phyloP scores from a whole-genome alignment of 2,113 vertebrate genomes.

The Spea bombifrons region DNA sequence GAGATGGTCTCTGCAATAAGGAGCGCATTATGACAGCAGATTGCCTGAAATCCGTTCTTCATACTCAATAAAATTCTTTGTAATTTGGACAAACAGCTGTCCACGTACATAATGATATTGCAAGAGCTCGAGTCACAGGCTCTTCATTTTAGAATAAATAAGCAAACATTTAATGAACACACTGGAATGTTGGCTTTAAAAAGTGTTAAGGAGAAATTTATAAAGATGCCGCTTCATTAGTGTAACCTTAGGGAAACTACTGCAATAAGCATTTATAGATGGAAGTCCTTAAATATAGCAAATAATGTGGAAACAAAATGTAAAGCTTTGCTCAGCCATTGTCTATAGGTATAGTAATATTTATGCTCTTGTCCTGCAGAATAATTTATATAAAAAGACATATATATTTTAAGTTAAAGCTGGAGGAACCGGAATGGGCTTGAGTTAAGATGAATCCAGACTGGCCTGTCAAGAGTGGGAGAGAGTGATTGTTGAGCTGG shows the following conservation, averaged over 20 bases:
- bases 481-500: too few relatives aligned
- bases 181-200: constrained; percentile 1
- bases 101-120: constrained; percentile 55
- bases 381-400: too few relatives aligned
- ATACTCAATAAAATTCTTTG: constrained; percentile 59
- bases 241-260: neutral
- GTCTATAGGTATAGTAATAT: too few relatives aligned
- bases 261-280: neutral
- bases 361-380: too few relatives aligned
- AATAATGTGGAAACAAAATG: neutral
- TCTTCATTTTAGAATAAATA: constrained; percentile 57
- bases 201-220: neutral
- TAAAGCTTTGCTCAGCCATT: neutral
- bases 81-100: constrained; percentile 60
- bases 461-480: too few relatives aligned
- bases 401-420: too few relatives aligned
- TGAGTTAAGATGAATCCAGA: too few relatives aligned
- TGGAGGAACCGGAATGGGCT: too few relatives aligned
- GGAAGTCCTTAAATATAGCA: neutral
- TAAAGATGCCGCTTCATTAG: neutral
- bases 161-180: constrained; percentile 21
- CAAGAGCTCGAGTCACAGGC: constrained; percentile 52
- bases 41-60: constrained; percentile 58
- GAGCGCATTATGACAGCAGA: constrained; percentile 58
- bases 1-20: constrained; percentile 53